These are phyloP conservation scores for Acrossocheilus wenchowensis DNA, from an alignment of 2,797 vertebrate species.

Conservation along the genomic window DNA sequence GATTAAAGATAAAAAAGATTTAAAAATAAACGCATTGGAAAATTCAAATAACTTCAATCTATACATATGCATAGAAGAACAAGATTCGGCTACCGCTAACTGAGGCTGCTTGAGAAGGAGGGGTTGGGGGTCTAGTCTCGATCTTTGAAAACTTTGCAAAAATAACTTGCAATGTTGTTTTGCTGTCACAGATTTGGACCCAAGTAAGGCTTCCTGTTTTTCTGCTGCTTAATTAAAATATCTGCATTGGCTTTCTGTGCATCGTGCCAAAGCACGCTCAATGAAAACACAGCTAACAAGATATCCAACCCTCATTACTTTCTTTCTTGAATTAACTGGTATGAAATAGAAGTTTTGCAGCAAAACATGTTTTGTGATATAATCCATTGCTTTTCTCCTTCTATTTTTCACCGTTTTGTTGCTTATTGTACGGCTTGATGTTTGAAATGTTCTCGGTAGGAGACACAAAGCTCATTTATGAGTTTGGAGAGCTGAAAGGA, in stretches of 20 bases:
- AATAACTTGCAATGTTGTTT: conserved; percentile 69
- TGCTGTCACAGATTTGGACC: conserved; percentile 62
- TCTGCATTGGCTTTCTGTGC: conserved; percentile 48
- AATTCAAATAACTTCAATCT: conserved; percentile 76
- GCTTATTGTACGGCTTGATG: conserved; percentile 16
- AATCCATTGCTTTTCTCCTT: neutral
- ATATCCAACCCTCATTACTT: conserved; percentile 42
- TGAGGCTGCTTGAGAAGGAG: conserved; percentile 52
- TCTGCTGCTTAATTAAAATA: conserved; percentile 62
- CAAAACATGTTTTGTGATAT: conserved; percentile 51
- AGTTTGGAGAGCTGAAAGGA: neutral
- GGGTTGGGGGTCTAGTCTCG: conserved; percentile 57
- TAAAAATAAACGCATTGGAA: conserved; percentile 80
- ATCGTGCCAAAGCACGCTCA: conserved; percentile 35
- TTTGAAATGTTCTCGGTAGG: conserved; percentile 3
- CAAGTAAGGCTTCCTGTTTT: conserved; percentile 61
- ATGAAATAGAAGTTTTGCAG: conserved; percentile 35
- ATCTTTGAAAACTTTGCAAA: conserved; percentile 71
- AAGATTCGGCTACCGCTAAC: conserved; percentile 62
- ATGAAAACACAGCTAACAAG: conserved; percentile 51
- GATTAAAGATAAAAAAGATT: conserved; percentile 77
- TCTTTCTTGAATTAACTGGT: conserved; percentile 49
- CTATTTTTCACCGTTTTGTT: conserved; percentile 22
- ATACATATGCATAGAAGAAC: conserved; percentile 79
- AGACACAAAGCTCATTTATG: conserved; percentile 18